These are phyloP conservation scores for Drosophila equinoxialis DNA, from an alignment of 1,140 invertebrate species.

Conservation along the genomic window DNA sequence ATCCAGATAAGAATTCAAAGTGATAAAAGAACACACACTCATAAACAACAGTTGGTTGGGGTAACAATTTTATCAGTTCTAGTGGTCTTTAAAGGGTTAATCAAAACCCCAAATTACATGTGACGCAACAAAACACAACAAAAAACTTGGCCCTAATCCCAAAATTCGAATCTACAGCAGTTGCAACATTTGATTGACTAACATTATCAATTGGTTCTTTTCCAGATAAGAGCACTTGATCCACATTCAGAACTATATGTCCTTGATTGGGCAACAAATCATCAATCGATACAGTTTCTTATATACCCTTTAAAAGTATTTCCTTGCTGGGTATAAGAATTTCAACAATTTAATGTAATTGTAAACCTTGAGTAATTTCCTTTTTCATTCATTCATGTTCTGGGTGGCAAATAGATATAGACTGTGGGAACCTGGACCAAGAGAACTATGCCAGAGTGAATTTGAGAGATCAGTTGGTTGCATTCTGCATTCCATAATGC, in stretches of 20 bases:
- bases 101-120: background rate
- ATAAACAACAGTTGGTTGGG: background rate
- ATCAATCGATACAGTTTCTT: too few species aligned
- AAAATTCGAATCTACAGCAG: background rate
- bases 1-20: background rate
- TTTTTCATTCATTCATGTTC: background rate
- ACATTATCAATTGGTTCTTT: background rate
- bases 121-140: background rate
- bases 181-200: conserved; percentile 44
- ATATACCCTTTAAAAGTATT: too few species aligned
- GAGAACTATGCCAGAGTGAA: background rate
- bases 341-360: conserved; percentile 23
- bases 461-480: background rate
- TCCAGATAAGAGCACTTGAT: background rate
- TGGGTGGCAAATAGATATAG: conserved; percentile 9
- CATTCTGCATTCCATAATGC: background rate
- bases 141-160: conserved; percentile 1
- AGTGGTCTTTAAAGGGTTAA: conserved; percentile 1
- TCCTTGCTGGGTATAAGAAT: background rate
- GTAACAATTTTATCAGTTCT: background rate
- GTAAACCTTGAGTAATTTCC: background rate
- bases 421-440: background rate
- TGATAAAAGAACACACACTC: background rate
- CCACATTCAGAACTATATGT: background rate
- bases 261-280: background rate